Percentiles rank a stretch among this genome's conserved stretches.
Conservation (phyloP, 1,140 invertebrate genomes). For the Radopholus similis region DNA sequence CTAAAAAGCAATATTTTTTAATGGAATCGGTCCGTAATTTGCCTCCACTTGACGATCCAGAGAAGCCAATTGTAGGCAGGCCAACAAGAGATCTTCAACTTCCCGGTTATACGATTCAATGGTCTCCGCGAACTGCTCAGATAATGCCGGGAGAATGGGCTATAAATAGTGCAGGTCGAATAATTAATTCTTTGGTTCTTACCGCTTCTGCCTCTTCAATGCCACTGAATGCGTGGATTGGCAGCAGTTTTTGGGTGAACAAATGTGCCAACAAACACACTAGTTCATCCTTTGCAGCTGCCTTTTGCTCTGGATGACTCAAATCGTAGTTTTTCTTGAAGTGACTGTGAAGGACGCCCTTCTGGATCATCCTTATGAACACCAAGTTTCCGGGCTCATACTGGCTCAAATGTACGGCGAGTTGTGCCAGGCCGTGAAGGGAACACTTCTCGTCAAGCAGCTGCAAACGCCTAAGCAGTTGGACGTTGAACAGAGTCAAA, state of each 20-base stretch:
- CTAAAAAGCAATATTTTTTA: conserved; percentile 19
- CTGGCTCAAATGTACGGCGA: conserved; percentile 46
- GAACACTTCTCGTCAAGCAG: conserved; percentile 50
- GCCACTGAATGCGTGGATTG: conserved; percentile 20
- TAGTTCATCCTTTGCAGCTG: conserved; percentile 27
- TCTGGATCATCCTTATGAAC: conserved; percentile 51
- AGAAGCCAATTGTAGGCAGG: conserved; percentile 38
- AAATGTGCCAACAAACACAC: conserved; percentile 51
- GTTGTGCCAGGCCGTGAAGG: conserved; percentile 47
- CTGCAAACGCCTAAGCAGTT: conserved; percentile 50
- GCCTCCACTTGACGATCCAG: conserved; percentile 25
- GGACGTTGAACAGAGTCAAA: conserved; percentile 53
- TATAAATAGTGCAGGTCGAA: background rate
- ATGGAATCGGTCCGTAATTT: too few relatives aligned
- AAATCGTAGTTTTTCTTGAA: conserved; percentile 24
- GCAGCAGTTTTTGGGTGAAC: conserved; percentile 41
- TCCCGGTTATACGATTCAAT: conserved; percentile 36
- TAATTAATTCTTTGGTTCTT: background rate
- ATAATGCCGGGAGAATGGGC: conserved; percentile 30
- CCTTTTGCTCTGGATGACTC: conserved; percentile 17
- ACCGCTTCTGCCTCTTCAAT: conserved; percentile 23
- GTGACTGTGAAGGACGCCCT: conserved; percentile 47
- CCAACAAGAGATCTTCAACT: conserved; percentile 40
- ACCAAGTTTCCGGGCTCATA: conserved; percentile 55
- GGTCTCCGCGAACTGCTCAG: conserved; percentile 28